Evolutionary conservation across 2,888 invertebrate genomes (phyloP).

Genomic region (Operophtera brumata): DNA sequence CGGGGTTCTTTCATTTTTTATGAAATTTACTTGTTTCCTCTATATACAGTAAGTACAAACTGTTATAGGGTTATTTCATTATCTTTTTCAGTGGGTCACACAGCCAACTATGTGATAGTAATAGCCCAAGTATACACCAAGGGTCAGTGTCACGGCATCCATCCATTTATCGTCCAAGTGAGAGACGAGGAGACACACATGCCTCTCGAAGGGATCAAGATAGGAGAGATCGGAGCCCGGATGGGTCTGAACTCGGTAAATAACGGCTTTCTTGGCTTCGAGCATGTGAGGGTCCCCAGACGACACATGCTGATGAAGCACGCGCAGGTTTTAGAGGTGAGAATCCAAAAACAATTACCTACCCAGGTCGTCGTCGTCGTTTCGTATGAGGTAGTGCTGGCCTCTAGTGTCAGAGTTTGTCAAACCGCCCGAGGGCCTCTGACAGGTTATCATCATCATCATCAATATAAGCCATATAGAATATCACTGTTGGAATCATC

Average conservation of each 20-base stretch:
- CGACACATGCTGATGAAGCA: conserved; percentile 96
- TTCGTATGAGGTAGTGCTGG: no score
- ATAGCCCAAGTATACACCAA: conserved; percentile 93
- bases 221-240: conserved; percentile 97
- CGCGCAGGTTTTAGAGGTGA: conserved; percentile 86
- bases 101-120: conserved; percentile 94
- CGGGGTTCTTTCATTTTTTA: no score
- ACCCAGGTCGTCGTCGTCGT: no score
- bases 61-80: no score
- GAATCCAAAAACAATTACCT: not conserved
- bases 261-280: conserved; percentile 94
- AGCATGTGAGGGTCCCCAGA: conserved; percentile 92
- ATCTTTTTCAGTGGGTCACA: conserved; percentile 89
- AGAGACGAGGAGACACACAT: conserved; percentile 92
- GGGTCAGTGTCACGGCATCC: conserved; percentile 91
- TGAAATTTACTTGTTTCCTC: no score
- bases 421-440: no score
- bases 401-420: no score
- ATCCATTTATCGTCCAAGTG: conserved; percentile 95
- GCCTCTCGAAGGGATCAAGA: conserved; percentile 91
- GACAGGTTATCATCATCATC: no score
- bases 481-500: no score
- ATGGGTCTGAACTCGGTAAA: conserved; percentile 93
- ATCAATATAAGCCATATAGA: no score
- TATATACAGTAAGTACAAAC: no score